Evolutionary conservation across 2,888 invertebrate genomes (phyloP).

Genomic region (Escarpia spicata): DNA sequence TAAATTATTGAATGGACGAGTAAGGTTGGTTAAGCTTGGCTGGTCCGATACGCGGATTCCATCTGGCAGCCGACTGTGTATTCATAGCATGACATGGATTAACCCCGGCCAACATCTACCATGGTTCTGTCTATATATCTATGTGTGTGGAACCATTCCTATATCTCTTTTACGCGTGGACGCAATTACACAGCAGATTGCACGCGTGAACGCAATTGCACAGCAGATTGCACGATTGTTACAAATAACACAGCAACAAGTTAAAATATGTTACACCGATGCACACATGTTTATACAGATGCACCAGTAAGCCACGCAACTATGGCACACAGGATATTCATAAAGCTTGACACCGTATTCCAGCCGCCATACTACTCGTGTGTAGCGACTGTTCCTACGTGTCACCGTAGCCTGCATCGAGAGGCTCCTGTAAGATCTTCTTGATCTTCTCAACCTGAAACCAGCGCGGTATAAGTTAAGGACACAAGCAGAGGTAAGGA

Average conservation of each 20-base stretch:
- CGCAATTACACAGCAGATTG: not conserved
- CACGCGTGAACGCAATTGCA: not conserved
- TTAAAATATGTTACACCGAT: not conserved
- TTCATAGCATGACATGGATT: not conserved
- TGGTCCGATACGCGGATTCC: not conserved
- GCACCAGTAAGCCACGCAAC: not conserved
- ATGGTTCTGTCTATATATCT: not conserved
- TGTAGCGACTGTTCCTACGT: not conserved
- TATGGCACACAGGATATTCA: not conserved
- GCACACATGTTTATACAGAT: not conserved
- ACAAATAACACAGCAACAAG: not conserved
- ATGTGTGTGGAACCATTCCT: not conserved
- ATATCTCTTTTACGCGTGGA: not conserved
- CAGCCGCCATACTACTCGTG: no score
- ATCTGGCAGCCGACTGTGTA: not conserved
- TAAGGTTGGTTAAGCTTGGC: not conserved
- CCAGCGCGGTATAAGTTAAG: not conserved
- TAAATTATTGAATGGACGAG: not conserved
- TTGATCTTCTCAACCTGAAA: not conserved
- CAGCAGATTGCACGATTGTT: not conserved
- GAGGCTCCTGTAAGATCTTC: not conserved
- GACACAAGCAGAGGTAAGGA: not conserved
- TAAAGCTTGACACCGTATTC: not conserved
- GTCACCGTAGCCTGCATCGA: not conserved
- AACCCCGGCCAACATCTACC: not conserved